phyloP scores from a whole-genome alignment of 2,888 invertebrate species.

The Acronicta aceris region DNA sequence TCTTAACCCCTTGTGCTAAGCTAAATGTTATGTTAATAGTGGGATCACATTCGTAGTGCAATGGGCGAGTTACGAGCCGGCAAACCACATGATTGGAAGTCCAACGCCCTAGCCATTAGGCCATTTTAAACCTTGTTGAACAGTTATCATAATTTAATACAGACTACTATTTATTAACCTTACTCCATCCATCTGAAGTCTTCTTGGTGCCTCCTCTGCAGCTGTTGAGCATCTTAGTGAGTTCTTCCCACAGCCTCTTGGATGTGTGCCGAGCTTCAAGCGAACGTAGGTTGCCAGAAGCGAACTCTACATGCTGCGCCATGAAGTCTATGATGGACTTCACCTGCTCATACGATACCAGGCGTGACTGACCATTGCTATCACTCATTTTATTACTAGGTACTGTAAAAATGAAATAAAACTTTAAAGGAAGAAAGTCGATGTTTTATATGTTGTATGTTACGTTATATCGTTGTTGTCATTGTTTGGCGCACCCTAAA shows the following conservation, averaged over 20 bases:
- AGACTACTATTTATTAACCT: conserved; percentile 59
- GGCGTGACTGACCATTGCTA: conserved; percentile 54
- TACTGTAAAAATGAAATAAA: conserved; percentile 7
- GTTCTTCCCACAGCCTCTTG: conserved; percentile 73
- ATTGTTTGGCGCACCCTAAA: no score
- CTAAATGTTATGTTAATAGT: no score
- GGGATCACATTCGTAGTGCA: no score
- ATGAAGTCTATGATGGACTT: conserved; percentile 77
- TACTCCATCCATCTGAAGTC: conserved; percentile 77
- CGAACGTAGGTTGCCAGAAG: conserved; percentile 69
- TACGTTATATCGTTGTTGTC: no score
- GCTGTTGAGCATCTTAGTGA: conserved; percentile 69
- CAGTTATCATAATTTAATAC: no score
- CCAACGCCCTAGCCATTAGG: no score
- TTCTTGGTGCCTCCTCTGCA: conserved; percentile 69
- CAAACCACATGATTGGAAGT: no score
- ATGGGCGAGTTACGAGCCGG: no score
- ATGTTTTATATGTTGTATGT: no score
- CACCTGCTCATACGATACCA: conserved; percentile 74
- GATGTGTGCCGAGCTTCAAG: conserved; percentile 74
- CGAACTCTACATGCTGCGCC: conserved; percentile 76
- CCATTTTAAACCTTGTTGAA: no score
- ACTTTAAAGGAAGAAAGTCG: no score
- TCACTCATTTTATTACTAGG: conserved; percentile 57
- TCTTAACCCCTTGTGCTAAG: no score